Evolutionary conservation across 2,888 invertebrate species (phyloP).

Genomic region (Amblyteles armatorius): DNA sequence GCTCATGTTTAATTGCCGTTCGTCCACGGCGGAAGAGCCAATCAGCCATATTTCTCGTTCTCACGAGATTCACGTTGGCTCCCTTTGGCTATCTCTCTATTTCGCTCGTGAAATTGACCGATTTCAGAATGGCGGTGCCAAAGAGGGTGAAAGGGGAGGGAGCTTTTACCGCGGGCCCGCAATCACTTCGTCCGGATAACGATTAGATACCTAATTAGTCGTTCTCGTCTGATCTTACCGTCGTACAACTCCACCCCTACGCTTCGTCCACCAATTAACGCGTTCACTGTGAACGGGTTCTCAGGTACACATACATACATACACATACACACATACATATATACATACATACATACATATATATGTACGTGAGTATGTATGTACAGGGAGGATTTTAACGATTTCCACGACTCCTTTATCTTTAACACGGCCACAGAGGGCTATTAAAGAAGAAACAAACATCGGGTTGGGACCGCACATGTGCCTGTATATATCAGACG

Average conservation of each 20-base stretch:
- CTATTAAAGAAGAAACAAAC: constrained; percentile 56
- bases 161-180: constrained; percentile 1
- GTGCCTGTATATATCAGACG: constrained; percentile 7
- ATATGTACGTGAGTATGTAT: background rate
- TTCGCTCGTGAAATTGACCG: constrained; percentile 22
- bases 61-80: constrained; percentile 13
- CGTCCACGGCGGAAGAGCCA: constrained; percentile 15
- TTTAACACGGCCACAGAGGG: constrained; percentile 44
- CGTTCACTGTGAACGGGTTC: constrained; percentile 35
- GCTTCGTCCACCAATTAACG: constrained; percentile 56
- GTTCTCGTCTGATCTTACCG: constrained; percentile 33
- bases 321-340: background rate
- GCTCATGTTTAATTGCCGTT: constrained; percentile 48
- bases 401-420: constrained; percentile 52
- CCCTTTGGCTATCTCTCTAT: constrained; percentile 11
- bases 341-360: background rate
- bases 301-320: background rate
- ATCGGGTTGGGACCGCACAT: constrained; percentile 23
- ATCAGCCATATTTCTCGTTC: constrained; percentile 2
- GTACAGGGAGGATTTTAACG: constrained; percentile 47
- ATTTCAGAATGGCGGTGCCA: background rate
- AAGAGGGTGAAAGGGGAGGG: background rate
- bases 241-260: constrained; percentile 40
- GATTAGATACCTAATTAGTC: constrained; percentile 62
- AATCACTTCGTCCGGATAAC: constrained; percentile 43